Base-by-base conservation (phyloP, 2,888 invertebrate genomes). In the Hartigia nigra region DNA sequence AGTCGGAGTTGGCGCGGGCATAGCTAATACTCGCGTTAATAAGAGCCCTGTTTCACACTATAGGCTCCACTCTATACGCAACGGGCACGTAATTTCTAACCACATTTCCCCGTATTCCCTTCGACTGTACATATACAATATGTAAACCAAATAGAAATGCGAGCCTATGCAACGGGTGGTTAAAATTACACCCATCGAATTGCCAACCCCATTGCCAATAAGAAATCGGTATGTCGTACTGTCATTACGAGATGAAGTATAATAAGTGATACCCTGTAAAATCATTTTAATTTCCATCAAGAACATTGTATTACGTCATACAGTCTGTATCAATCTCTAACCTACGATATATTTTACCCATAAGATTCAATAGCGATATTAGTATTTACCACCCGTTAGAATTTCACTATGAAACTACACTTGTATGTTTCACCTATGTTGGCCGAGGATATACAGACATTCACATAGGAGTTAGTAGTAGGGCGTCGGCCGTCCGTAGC, bases 21-120 rank as follows among this genome's bases (percentile, higher is more conserved):
- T 86, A 86, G 88, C 87, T 89, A 90, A 90, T 90, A 87, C 88
- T 85, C 85, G 84, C 86, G 86, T 88, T 90, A 90, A 90, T 89
- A 89, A 90, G 89, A 89, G 87, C 87, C 85, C 84, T 84, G 82
- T 81, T 79, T 82, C 75, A 81, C 78, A 78, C 81, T 80, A 81
- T 31, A 81, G 82, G 81, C 77, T 76, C 23, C 35, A 72, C 37
- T 12, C 72, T 83, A 87, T 86, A 86, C 86, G 87, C 86, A 85
- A 78, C 83, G 83, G 86, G 85, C 85, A 85, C 87, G 87, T 87
- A 87, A 89, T 90, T 89, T 87, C 87, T 88, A 88, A 88, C 88
- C 86, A 83, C 87, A 87, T 87, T 88, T 88, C 84, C 84, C 85
- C 84, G 85, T 86, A 84, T 87, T 87, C 84, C 81, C 84, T 85